Evolutionary conservation across 2,797 vertebrate species (phyloP).

Genomic region (Aselliscus stoliczkanus): DNA sequence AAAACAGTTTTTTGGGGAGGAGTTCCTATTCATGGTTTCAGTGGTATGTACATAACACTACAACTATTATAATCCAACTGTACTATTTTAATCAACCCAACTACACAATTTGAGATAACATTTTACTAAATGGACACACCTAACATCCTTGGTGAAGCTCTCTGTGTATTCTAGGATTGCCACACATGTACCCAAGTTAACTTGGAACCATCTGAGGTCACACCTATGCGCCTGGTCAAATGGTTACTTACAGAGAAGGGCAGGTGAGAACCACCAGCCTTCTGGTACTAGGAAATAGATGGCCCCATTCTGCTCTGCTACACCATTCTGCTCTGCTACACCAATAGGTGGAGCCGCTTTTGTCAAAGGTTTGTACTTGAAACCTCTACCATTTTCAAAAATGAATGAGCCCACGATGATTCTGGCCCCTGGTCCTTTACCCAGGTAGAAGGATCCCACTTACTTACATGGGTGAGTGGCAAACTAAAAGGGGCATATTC

Average conservation of each 20-base stretch:
- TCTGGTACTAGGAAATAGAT: conserved; percentile 1
- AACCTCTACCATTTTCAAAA: conserved; percentile 8
- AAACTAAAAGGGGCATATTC: background rate
- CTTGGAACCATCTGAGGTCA: background rate
- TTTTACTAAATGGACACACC: background rate
- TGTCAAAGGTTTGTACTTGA: background rate
- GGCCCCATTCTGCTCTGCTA: background rate
- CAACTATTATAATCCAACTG: background rate
- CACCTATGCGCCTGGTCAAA: background rate
- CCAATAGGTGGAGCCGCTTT: background rate
- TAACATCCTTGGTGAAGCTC: background rate
- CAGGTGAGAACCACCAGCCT: background rate
- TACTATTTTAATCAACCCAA: background rate
- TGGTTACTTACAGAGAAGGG: background rate
- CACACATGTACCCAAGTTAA: background rate
- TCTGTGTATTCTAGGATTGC: background rate
- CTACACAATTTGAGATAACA: background rate
- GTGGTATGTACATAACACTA: background rate
- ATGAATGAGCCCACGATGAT: background rate
- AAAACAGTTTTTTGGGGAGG: background rate
- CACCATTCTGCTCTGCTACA: background rate
- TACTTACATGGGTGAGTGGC: background rate
- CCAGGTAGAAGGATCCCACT: background rate
- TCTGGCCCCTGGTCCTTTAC: background rate
- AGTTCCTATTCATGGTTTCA: background rate